Conservation (phyloP, 2,888 invertebrate genomes). For the Carpatolechia fugitivella region DNA sequence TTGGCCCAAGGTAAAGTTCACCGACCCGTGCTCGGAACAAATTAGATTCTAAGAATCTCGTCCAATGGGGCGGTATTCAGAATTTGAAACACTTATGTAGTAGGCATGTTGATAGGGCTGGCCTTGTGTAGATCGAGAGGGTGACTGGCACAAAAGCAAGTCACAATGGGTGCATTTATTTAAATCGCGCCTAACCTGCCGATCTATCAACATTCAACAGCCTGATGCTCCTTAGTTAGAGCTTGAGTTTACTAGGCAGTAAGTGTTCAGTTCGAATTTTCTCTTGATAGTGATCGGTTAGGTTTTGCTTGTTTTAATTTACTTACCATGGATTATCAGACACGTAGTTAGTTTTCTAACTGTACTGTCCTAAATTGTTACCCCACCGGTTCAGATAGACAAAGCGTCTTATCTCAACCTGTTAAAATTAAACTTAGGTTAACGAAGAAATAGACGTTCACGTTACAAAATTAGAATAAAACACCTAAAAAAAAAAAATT, state of each 20-base stretch:
- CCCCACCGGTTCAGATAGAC: too few relatives aligned
- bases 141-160: neutral
- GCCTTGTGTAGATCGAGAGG: conserved; percentile 1
- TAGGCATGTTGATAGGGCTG: neutral
- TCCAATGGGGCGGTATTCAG: neutral
- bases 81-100: neutral
- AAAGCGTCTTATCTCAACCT: too few relatives aligned
- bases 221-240: neutral
- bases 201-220: neutral
- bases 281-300: too few relatives aligned
- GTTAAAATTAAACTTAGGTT: too few relatives aligned
- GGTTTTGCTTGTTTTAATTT: too few relatives aligned
- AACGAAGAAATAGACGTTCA: too few relatives aligned
- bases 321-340: too few relatives aligned
- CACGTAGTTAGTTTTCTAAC: too few relatives aligned
- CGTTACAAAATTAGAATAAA: too few relatives aligned
- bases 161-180: neutral
- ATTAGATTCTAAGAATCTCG: neutral
- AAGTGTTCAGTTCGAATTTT: neutral
- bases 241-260: neutral
- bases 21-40: neutral
- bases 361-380: too few relatives aligned
- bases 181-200: conserved; percentile 1
- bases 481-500: too few relatives aligned
- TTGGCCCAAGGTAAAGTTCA: neutral